Evolutionary conservation across 2,888 invertebrate genomes (phyloP).

Genomic region (Nomada goodeniana): DNA sequence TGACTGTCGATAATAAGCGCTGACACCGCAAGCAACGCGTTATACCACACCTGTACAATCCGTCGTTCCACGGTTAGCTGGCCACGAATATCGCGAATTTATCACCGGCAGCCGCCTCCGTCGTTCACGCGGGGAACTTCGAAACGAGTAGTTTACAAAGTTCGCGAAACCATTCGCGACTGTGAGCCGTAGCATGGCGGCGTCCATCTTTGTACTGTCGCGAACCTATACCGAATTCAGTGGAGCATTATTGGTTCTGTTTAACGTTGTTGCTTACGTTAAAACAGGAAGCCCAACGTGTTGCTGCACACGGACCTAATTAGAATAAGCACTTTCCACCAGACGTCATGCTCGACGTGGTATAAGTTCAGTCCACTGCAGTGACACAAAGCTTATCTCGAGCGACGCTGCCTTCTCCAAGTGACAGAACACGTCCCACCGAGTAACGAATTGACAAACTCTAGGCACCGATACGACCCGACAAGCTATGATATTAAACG

Average conservation of each 20-base stretch:
- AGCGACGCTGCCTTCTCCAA: background rate
- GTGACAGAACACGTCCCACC: conserved; percentile 7
- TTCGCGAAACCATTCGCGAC: conserved; percentile 40
- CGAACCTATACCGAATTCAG: conserved; percentile 35
- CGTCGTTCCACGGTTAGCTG: conserved; percentile 38
- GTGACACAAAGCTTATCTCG: background rate
- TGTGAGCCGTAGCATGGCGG: background rate
- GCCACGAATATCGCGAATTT: conserved; percentile 37
- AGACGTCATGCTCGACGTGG: conserved; percentile 3
- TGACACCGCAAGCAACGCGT: background rate
- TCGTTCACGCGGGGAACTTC: conserved; percentile 40
- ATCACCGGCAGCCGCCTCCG: conserved; percentile 13
- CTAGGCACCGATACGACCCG: background rate
- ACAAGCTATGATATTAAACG: background rate
- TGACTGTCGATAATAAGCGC: background rate
- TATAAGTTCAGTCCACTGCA: conserved; percentile 3
- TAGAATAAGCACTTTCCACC: conserved; percentile 23
- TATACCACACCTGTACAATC: conserved; percentile 4
- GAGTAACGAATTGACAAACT: conserved; percentile 23
- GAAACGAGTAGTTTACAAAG: conserved; percentile 51
- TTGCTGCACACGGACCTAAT: conserved; percentile 14
- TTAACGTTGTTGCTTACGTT: conserved; percentile 8
- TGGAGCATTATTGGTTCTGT: conserved; percentile 33
- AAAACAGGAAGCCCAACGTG: conserved; percentile 15
- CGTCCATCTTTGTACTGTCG: conserved; percentile 5